These are phyloP conservation scores for Prenolepis imparis DNA, from an alignment of 2,888 invertebrate genomes.

Conservation along the genomic window DNA sequence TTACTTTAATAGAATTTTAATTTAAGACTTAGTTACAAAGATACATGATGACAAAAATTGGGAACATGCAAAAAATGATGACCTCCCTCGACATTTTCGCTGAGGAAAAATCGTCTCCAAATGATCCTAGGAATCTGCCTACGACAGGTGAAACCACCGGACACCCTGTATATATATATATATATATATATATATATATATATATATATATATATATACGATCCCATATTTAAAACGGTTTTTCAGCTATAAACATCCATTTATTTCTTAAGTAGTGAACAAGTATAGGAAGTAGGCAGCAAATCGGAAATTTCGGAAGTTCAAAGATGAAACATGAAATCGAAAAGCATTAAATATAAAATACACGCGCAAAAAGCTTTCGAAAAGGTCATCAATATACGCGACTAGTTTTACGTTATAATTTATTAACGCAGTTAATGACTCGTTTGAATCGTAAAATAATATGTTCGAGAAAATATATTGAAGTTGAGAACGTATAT, in stretches of 20 bases:
- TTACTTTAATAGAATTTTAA: no score
- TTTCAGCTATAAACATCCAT: slow-evolving; percentile 22
- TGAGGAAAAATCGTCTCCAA: no score
- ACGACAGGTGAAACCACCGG: no score
- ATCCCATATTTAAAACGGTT: slow-evolving; percentile 26
- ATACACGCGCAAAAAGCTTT: neutral
- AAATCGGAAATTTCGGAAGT: slow-evolving; percentile 7
- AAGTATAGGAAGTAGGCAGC: neutral
- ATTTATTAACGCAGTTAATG: neutral
- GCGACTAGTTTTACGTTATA: neutral
- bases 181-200: no score
- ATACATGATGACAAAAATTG: no score
- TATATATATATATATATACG: slow-evolving; percentile 23
- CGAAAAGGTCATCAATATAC: neutral
- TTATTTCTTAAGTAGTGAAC: neutral
- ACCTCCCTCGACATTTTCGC: no score
- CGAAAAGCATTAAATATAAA: neutral
- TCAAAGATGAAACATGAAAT: neutral
- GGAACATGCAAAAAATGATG: no score
- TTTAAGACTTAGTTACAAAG: no score
- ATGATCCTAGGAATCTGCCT: no score
- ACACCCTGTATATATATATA: no score
- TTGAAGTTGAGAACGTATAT: neutral
- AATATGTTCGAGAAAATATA: neutral
- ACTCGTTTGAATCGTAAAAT: neutral